Evolutionary conservation across 2,113 vertebrate genomes (phyloP).

Genomic region (Hydrochoerus hydrochaeris): DNA sequence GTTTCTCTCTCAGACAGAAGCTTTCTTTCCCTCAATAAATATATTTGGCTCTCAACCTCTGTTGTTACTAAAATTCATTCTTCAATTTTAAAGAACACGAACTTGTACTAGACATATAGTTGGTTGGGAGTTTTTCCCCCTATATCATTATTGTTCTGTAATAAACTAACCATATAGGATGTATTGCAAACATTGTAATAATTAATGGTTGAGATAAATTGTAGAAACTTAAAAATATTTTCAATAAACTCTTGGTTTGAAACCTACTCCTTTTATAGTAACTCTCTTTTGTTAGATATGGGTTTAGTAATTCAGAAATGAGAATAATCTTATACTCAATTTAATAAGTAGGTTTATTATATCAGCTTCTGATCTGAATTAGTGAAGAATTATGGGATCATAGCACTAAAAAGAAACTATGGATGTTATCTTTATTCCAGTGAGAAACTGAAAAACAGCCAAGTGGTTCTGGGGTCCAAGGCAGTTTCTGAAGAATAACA

Average conservation of each 20-base stretch:
- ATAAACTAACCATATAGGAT: background rate
- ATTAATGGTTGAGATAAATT: background rate
- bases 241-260: background rate
- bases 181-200: background rate
- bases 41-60: too few species aligned
- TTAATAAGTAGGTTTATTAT: background rate
- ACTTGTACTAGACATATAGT: too few species aligned
- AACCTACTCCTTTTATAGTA: background rate
- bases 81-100: too few species aligned
- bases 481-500: background rate
- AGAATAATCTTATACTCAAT: background rate
- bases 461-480: background rate
- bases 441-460: background rate
- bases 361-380: background rate
- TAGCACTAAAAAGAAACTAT: background rate
- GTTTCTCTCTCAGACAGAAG: too few species aligned
- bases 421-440: background rate
- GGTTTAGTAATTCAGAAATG: background rate
- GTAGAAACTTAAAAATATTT: background rate
- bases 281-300: background rate
- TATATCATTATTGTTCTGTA: background rate
- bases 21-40: too few species aligned
- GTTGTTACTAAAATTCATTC: too few species aligned
- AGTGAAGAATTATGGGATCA: background rate
- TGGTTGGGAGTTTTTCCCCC: too few species aligned